A percentile compares a stretch with the other conserved stretches of the same genome.
phyloP scores from a whole-genome alignment of 1,140 invertebrate genomes.

The Anastrepha ludens region DNA sequence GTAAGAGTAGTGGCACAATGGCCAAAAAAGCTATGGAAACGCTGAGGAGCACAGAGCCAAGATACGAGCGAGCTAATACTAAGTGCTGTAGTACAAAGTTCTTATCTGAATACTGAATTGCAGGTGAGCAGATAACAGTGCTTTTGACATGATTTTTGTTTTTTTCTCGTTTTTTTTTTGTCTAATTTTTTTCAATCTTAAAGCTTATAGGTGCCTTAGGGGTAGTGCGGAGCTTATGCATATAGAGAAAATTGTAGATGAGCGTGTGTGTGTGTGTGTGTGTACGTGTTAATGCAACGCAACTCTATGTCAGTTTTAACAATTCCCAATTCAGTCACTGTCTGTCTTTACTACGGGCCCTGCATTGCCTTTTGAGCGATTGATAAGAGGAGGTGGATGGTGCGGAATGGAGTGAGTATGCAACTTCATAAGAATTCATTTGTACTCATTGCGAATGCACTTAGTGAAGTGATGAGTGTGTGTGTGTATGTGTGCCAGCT shows the following conservation, averaged over 20 bases:
- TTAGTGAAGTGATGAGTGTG: background rate
- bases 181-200: background rate
- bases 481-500: background rate
- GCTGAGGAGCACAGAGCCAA: background rate
- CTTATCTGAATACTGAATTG: constrained; percentile 6
- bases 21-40: background rate
- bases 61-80: background rate
- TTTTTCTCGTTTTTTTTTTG: background rate
- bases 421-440: constrained; percentile 50
- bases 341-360: background rate
- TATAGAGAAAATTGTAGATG: background rate
- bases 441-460: constrained; percentile 30
- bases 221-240: constrained; percentile 22
- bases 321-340: constrained; percentile 12
- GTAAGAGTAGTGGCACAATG: background rate
- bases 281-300: background rate
- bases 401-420: background rate
- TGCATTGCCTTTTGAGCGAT: background rate
- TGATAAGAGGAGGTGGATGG: background rate
- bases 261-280: background rate
- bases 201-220: background rate
- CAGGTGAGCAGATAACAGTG: background rate
- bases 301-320: background rate
- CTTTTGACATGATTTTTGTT: background rate
- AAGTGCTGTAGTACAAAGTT: constrained; percentile 5